These are phyloP conservation scores for Syrphus vitripennis DNA, from an alignment of 2,888 invertebrate species.

Conservation along the genomic window DNA sequence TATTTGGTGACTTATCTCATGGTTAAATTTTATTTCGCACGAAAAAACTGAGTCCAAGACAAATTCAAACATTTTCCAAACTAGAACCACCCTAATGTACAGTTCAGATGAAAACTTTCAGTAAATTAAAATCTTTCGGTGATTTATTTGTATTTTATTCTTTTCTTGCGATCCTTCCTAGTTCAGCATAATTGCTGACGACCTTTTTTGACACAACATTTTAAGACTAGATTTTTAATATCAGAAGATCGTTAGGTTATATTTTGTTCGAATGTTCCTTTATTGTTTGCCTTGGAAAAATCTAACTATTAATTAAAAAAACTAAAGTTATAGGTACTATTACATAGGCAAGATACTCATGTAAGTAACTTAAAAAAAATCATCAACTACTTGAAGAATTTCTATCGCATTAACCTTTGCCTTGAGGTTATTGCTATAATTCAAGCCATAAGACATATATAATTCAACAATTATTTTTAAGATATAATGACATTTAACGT, in stretches of 20 bases:
- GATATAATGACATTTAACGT: background rate
- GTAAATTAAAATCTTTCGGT: background rate
- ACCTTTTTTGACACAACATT: background rate
- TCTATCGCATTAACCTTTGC: conserved; percentile 9
- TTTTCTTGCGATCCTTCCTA: no score
- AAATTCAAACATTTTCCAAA: no score
- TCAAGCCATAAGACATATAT: background rate
- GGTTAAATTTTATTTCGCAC: no score
- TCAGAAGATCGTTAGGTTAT: background rate
- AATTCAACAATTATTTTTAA: background rate
- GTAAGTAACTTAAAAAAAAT: background rate
- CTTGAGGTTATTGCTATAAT: conserved; percentile 15
- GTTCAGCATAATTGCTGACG: background rate
- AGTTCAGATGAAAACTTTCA: no score
- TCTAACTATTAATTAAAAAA: background rate
- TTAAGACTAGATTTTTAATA: background rate
- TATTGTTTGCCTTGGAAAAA: background rate
- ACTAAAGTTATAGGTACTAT: background rate
- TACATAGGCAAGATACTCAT: background rate
- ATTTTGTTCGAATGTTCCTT: background rate
- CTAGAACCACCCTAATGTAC: no score
- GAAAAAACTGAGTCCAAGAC: no score
- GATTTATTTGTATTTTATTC: no score
- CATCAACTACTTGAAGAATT: conserved; percentile 7
- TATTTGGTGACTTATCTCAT: no score